These are phyloP conservation scores for Strigamia maritima DNA, from an alignment of 2,888 invertebrate genomes.

Conservation along the genomic window DNA sequence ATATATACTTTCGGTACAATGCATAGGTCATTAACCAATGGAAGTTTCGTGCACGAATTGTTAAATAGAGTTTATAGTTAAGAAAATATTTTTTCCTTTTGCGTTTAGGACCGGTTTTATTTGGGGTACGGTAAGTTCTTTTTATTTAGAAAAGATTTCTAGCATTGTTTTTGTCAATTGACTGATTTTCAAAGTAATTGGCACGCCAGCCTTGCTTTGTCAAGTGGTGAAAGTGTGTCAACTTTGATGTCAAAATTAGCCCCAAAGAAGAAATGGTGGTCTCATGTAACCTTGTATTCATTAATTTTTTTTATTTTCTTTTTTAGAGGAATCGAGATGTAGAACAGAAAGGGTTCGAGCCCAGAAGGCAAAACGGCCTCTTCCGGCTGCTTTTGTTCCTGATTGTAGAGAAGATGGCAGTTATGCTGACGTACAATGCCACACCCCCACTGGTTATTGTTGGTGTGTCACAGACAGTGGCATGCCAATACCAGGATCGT, in stretches of 20 bases:
- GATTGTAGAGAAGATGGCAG: constrained; percentile 78
- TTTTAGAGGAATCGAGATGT: background rate
- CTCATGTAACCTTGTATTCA: background rate
- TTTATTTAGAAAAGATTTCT: background rate
- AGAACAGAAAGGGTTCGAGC: constrained; percentile 11
- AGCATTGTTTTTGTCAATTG: background rate
- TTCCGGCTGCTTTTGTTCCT: constrained; percentile 59
- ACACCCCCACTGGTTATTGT: constrained; percentile 70
- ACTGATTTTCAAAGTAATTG: background rate
- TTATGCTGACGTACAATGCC: constrained; percentile 81
- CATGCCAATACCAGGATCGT: constrained; percentile 73
- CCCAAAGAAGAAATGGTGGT: background rate
- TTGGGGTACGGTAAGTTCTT: too few species aligned
- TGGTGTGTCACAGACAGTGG: constrained; percentile 89
- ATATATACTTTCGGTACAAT: too few species aligned
- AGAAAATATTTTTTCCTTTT: too few species aligned
- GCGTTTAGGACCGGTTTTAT: too few species aligned
- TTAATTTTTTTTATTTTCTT: background rate
- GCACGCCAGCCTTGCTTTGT: background rate
- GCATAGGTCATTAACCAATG: too few species aligned
- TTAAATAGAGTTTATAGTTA: too few species aligned
- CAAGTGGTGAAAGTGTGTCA: constrained; percentile 23
- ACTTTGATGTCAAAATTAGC: constrained; percentile 23
- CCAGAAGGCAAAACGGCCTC: constrained; percentile 2
- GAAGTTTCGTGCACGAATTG: too few species aligned